These are phyloP conservation scores for Microplitis deprimator DNA, from an alignment of 2,888 invertebrate genomes.

Conservation along the genomic window DNA sequence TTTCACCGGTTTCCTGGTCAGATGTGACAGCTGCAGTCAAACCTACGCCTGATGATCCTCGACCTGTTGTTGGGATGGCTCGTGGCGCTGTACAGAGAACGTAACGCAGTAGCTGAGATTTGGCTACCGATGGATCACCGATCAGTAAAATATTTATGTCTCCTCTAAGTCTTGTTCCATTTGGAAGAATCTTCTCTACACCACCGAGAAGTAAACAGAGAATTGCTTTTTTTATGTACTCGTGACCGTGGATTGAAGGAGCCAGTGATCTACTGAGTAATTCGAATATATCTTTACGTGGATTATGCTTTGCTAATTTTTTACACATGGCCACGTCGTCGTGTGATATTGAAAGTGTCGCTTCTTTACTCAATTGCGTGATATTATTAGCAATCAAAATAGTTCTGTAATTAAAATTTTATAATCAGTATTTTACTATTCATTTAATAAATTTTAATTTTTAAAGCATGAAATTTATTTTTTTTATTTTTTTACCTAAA, in stretches of 20 bases:
- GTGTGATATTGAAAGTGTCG: constrained; percentile 81
- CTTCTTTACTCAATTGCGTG: constrained; percentile 90
- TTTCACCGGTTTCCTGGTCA: constrained; percentile 92
- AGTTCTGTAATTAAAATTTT: constrained; percentile 76
- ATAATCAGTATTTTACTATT: not conserved
- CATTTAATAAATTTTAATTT: not conserved
- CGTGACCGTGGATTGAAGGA: constrained; percentile 98
- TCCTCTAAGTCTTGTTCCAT: constrained; percentile 92
- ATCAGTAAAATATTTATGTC: constrained; percentile 94
- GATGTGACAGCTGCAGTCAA: constrained; percentile 98
- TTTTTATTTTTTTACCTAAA: constrained; percentile 76
- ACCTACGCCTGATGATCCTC: constrained; percentile 98
- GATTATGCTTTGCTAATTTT: constrained; percentile 78
- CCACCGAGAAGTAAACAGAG: constrained; percentile 95
- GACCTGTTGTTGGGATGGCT: constrained; percentile 96
- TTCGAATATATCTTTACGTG: constrained; percentile 87
- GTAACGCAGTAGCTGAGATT: constrained; percentile 95
- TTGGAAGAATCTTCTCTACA: constrained; percentile 92
- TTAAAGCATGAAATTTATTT: not conserved
- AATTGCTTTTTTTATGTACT: constrained; percentile 96
- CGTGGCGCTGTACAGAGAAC: constrained; percentile 95
- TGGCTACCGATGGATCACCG: constrained; percentile 99
- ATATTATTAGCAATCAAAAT: constrained; percentile 95
- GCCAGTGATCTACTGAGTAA: constrained; percentile 92
- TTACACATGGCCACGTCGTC: constrained; percentile 94